Percentiles rank a stretch among this genome's conserved stretches.
Evolutionary conservation across 2,113 vertebrate genomes (phyloP).

Genomic region (Proterorhinus semilunaris): DNA sequence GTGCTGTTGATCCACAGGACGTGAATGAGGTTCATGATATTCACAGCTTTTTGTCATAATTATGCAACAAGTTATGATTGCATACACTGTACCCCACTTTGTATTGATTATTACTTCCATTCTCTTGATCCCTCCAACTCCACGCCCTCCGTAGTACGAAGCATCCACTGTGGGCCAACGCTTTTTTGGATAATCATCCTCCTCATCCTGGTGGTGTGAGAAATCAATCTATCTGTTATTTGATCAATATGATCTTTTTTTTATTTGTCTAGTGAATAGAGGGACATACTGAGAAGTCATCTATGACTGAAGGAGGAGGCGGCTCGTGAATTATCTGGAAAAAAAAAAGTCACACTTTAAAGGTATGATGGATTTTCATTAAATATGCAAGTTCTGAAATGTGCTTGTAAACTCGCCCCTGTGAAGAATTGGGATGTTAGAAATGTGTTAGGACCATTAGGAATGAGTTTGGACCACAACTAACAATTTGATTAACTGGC

Average conservation of each 20-base stretch:
- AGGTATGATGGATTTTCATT: no score
- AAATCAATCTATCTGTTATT: neutral
- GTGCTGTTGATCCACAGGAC: neutral
- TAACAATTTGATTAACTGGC: no score
- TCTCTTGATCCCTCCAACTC: constrained; percentile 95
- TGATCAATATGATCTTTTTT: neutral
- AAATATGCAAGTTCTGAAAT: no score
- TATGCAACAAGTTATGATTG: no score
- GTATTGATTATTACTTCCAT: constrained; percentile 82
- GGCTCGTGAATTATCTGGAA: constrained; percentile 77
- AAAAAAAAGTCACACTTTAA: neutral
- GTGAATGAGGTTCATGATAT: neutral
- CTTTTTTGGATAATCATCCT: constrained; percentile 74
- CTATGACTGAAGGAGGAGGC: constrained; percentile 66
- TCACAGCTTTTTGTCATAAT: neutral
- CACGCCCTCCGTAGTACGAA: constrained; percentile 94
- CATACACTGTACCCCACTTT: no score
- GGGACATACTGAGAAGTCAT: constrained; percentile 71
- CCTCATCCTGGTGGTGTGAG: constrained; percentile 66
- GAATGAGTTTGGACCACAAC: no score
- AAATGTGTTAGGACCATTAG: no score
- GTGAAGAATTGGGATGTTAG: no score
- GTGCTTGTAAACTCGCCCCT: no score
- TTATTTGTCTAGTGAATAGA: neutral
- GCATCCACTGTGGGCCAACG: constrained; percentile 88